A percentile compares a stretch with the other conserved stretches of the same genome.
phyloP scores from a whole-genome alignment of 2,113 vertebrate genomes.

The Triplophysa tibetana region DNA sequence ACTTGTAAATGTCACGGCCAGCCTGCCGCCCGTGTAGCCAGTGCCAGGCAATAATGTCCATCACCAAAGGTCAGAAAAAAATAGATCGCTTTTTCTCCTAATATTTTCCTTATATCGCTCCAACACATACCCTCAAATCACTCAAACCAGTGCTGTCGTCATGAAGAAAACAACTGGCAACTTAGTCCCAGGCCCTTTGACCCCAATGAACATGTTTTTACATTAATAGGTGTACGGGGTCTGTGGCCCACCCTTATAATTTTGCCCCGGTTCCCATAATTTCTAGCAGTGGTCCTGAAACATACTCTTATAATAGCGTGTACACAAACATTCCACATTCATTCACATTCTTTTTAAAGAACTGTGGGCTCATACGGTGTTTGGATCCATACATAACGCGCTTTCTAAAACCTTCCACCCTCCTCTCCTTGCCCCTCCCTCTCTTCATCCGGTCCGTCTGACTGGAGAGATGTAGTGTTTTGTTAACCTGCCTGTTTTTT shows the following conservation, averaged over 20 bases:
- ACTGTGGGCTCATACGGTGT: constrained; percentile 49
- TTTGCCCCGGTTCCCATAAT: no score
- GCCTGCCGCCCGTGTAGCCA: constrained; percentile 9
- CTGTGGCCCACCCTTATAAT: no score
- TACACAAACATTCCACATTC: neutral
- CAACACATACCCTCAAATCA: neutral
- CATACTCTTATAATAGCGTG: neutral
- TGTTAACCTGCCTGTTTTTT: constrained; percentile 54
- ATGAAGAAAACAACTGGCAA: no score
- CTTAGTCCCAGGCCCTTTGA: no score
- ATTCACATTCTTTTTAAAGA: constrained; percentile 19
- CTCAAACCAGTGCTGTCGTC: neutral
- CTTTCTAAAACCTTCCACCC: constrained; percentile 36
- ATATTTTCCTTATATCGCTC: constrained; percentile 1
- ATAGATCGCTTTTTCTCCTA: neutral
- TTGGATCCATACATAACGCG: constrained; percentile 40
- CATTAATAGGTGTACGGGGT: no score
- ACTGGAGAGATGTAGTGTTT: constrained; percentile 44
- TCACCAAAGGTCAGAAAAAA: constrained; percentile 34
- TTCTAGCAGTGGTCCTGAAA: neutral
- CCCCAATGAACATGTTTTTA: no score
- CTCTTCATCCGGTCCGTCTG: constrained; percentile 40
- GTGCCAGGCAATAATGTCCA: constrained; percentile 30
- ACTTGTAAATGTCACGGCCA: constrained; percentile 36
- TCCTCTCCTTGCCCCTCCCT: constrained; percentile 38